These are phyloP conservation scores for Barnardius zonarius DNA, from an alignment of 2,113 vertebrate species.

Conservation along the genomic window DNA sequence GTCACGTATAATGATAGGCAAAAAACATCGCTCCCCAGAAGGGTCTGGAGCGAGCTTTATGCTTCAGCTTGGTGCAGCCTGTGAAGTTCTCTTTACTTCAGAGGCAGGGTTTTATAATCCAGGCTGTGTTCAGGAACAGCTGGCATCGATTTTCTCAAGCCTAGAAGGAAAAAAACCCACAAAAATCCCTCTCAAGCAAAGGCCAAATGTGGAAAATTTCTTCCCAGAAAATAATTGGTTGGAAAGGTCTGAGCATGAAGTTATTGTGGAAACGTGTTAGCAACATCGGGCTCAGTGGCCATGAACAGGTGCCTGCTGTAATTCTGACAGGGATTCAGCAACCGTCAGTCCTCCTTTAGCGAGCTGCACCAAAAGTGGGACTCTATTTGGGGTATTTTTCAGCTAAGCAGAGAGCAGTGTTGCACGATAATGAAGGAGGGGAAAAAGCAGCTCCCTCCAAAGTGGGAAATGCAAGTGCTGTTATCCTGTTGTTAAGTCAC, in stretches of 20 bases:
- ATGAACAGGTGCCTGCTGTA: constrained; percentile 40
- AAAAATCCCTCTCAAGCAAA: not conserved
- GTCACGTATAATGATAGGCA: not conserved
- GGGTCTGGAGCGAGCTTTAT: not conserved
- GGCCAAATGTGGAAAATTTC: constrained; percentile 44
- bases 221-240: constrained; percentile 18
- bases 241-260: constrained; percentile 43
- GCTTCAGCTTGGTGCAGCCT: not conserved
- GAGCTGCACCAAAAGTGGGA: not conserved
- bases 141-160: constrained; percentile 31
- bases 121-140: not conserved
- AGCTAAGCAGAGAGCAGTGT: not conserved
- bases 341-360: not conserved
- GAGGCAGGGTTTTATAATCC: constrained; percentile 16
- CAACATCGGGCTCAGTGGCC: not conserved
- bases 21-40: not conserved
- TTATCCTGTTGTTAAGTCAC: not conserved
- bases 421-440: not conserved
- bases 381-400: not conserved
- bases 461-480: not conserved
- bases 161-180: not conserved
- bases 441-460: not conserved
- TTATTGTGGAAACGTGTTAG: constrained; percentile 37
- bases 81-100: not conserved
- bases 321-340: constrained; percentile 22